phyloP scores from a whole-genome alignment of 92 coral and sea anemone species.

The Isaurus tuberculatus region DNA sequence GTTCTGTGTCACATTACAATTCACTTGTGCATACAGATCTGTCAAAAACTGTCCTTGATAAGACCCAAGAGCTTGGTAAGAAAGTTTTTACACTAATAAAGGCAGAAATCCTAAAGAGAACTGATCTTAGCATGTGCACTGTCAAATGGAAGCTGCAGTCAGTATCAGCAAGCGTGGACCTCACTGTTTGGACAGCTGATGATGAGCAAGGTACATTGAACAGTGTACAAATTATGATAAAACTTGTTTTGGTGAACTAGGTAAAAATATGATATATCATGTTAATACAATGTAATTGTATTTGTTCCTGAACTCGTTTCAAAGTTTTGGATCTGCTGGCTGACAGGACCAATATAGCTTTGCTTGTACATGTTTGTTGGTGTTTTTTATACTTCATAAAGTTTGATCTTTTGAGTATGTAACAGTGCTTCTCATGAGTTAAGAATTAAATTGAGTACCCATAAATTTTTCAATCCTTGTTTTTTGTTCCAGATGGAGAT shows the following conservation, averaged over 20 bases:
- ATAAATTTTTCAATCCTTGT: not conserved
- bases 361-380: too few species aligned
- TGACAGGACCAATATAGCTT: too few species aligned
- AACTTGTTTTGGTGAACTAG: too few species aligned
- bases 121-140: constrained; percentile 58
- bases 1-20: too few species aligned
- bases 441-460: not conserved
- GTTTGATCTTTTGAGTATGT: not conserved
- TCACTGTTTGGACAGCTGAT: constrained; percentile 89
- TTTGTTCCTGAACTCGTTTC: too few species aligned
- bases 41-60: constrained; percentile 58
- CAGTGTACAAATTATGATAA: too few species aligned
- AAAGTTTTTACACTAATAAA: constrained; percentile 72
- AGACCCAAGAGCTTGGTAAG: constrained; percentile 82
- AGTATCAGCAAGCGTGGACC: constrained; percentile 89
- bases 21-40: constrained; percentile 27
- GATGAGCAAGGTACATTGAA: constrained; percentile 77
- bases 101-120: constrained; percentile 82
- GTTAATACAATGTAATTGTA: too few species aligned
- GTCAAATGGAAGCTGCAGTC: constrained; percentile 92
- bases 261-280: too few species aligned
- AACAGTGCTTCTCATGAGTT: not conserved
- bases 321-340: too few species aligned
- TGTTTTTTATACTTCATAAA: not conserved
- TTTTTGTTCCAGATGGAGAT: constrained; percentile 78